Base-by-base conservation (phyloP, 2,797 vertebrate genomes). In the Tinamus major region DNA sequence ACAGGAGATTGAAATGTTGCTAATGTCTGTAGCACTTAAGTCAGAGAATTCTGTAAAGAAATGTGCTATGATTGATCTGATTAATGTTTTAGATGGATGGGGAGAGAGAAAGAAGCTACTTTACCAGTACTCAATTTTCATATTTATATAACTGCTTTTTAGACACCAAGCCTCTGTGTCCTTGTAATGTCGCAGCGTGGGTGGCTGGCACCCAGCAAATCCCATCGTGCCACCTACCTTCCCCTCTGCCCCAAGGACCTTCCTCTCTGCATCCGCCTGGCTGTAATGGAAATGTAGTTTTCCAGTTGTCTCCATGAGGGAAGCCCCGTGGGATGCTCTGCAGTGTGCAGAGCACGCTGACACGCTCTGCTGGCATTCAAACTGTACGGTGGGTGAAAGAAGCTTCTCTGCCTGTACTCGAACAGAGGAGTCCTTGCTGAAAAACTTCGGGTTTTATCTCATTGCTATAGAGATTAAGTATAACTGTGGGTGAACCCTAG, bases 1-100 rank as follows among this genome's bases (percentile, higher is more conserved):
- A 96, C 91, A 86, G 87, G 86, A 95, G 93, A 95, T 87, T 96
- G 95, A 91, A 96, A 87, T 93, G 85, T 86, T 93, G 87, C 77
- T 95, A 92, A 96, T 95, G 93, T 84, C 95, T 96, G 51, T 75
- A 96, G 91, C 89, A 89, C 88, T 93, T 87, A 86, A 93, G 85
- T 95, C 89, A 87, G 84, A 92, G 94, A 91, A 92, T 93, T 90
- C 92, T 91, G 64, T 93, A 93, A 95, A 93, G 87, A 94, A 94
- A 96, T 92, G 72, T 76, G 71, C 51, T 55, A 9, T 90, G 92
- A 94, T 93, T 91, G 89, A 93, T 95, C 93, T 94, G 85, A 92
- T 95, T 91, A 95, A 94, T 95, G 88, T 95, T 95, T 96, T 93
- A 90, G 80, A 94, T 64, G 75, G 26, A 75, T 75, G 78, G 56